Conservation (phyloP, 2,113 vertebrate species). For the Protobothrops flavoviridis region DNA sequence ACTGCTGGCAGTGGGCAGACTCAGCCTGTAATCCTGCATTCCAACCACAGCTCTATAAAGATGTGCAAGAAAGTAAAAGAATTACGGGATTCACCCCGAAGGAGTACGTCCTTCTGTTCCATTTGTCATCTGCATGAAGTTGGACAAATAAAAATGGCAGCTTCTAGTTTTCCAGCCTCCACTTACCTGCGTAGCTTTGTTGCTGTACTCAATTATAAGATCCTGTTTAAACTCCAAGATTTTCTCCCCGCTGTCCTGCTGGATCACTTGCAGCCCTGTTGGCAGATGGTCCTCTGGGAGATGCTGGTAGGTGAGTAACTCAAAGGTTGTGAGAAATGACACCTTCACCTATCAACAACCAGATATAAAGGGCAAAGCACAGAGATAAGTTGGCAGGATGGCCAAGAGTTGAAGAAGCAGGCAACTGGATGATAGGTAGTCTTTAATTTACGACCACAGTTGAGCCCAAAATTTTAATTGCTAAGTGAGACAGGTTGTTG, state of each 20-base stretch:
- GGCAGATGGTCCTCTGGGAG: conserved; percentile 67
- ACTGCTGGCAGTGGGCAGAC: background rate
- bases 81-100: background rate
- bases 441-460: background rate
- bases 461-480: background rate
- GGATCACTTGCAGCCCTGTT: conserved; percentile 67
- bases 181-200: conserved; percentile 77
- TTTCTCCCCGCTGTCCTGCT: conserved; percentile 62
- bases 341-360: conserved; percentile 79
- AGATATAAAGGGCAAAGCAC: background rate
- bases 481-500: background rate
- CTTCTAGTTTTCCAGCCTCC: background rate
- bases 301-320: conserved; percentile 75
- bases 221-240: conserved; percentile 76
- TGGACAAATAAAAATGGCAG: background rate
- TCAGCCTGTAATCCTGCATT: background rate
- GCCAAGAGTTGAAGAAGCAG: background rate
- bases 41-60: background rate
- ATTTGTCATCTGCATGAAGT: background rate
- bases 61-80: background rate
- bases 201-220: conserved; percentile 80
- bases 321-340: conserved; percentile 79
- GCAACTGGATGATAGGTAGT: background rate
- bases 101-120: background rate
- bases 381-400: background rate